Percentiles rank a stretch among this genome's conserved stretches.
Evolutionary conservation across 2,888 invertebrate genomes (phyloP).

Genomic region (Pyrocoelia pectoralis): DNA sequence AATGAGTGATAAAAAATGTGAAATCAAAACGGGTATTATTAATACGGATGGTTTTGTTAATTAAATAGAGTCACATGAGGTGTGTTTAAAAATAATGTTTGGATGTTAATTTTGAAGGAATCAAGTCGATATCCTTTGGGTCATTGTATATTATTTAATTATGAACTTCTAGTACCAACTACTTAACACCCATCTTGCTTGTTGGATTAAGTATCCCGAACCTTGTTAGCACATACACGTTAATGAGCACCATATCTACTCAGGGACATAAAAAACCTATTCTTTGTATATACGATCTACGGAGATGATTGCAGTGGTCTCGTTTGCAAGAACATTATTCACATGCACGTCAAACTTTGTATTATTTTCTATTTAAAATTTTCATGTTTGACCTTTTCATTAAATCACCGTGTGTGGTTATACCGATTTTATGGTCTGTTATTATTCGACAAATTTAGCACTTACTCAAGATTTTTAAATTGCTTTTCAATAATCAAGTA

Average conservation of each 20-base stretch:
- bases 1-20: no score
- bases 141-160: conserved; percentile 36
- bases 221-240: conserved; percentile 34
- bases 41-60: no score
- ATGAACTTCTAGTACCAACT: conserved; percentile 28
- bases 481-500: conserved; percentile 27
- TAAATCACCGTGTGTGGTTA: conserved; percentile 48
- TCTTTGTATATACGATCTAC: conserved; percentile 26
- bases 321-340: conserved; percentile 22
- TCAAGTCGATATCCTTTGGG: conserved; percentile 35
- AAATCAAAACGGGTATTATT: no score
- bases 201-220: conserved; percentile 34
- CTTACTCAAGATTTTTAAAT: conserved; percentile 26
- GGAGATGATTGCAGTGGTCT: conserved; percentile 29
- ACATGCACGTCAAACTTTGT: conserved; percentile 7
- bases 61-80: background rate
- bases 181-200: conserved; percentile 34
- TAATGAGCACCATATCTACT: conserved; percentile 31
- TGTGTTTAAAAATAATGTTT: background rate
- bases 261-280: conserved; percentile 29
- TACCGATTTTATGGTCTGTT: conserved; percentile 30
- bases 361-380: conserved; percentile 9
- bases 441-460: conserved; percentile 40
- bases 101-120: conserved; percentile 15
- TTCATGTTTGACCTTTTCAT: conserved; percentile 46